Evolutionary conservation across 2,113 vertebrate species (phyloP), one percentile per base, ranked within the genome.

Genomic region (Chiloscyllium plagiosum): DNA sequence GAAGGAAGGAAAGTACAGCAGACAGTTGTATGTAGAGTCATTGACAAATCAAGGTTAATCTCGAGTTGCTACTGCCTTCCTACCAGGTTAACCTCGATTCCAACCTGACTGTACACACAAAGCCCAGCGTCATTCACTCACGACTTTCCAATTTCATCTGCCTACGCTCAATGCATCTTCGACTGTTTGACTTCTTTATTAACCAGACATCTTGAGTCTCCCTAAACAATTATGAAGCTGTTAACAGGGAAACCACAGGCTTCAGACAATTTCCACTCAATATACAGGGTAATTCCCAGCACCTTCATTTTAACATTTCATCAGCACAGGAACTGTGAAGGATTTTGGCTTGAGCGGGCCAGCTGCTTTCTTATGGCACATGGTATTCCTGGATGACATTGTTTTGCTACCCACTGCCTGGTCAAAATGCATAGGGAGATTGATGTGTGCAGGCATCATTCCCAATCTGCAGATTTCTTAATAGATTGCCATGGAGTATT

Each of bases 231-330:
- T 92, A 17, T n/a, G 33, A 92, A 92, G 26, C 56, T 65, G 29
- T 92, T 65, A 92, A 65, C 29, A 47, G n/a, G 61, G 61, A 93
- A 93, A 93, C 89, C 66, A 29, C 61, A 66, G 61, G 89, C 61
- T 93, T 93, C 89, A 93, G 61, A 42, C n/a, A 68, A 19, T 65
- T 93, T 19, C 89, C 19, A 66, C 19, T 47, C 56, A 68, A 93
- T 37, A 93, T 22, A 6, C 89, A 68, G 29, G 17, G 56, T 65
- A 61, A 61, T 65, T 92, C 56, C 89, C 89, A 92, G n/a, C 89
- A 93, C 33, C 20, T 68, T 92, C 61, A 68, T 93, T n/a, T 37
- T 37, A 66, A 93, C 89, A 47, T 66, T 93, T 93, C n/a, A 93
- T 37, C 65, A 4, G n/a, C 89, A 42, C 33, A 93, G 37, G 61